Base-by-base conservation (phyloP, 2,888 invertebrate species). In the Tuberolachnus salignus region DNA sequence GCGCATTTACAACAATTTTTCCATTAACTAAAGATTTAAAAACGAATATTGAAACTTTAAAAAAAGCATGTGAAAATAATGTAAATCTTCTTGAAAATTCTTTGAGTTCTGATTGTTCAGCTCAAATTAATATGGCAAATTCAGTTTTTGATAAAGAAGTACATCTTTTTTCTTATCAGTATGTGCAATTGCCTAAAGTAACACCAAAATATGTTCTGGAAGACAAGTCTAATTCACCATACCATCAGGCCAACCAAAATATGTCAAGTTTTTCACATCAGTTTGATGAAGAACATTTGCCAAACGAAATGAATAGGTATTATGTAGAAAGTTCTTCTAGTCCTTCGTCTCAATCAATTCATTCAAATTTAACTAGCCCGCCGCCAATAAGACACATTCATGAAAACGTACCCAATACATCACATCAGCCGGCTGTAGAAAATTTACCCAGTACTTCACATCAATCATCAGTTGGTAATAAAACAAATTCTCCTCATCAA, bases 251-350 rank as follows among this genome's bases (percentile, higher is more conserved):
- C 9, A 73, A 73, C 21, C 73, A 74, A 44, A 74, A 74, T 23
- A 11, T 53, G 42, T 53, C 64, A 53, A 53, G 23, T 23, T 42
- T 42, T 23, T 53, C 53, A n/a, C 73, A 74, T 16, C 63, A 74
- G 23, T 74, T 53, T 44, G 73, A 74, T 13, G 73, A 73, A 53
- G 73, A 74, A 64, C 73, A 74, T 34, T 73, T 73, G 1, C 73
- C 73, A 4, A 73, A 53, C 44, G 73, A 74, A 44, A 1, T 64
- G 23, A 74, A 44, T 64, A 63, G 23, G 13, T 74, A 74, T 64
- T 74, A 64, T 61, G n/a, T 53, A 16, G 49, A 63, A 3, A 74
- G 44, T 44, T 53, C 63, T n/a, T 21, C 44, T 44, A 74, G 63
- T 16, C 53, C 63, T 53, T 64, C 73, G 16, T 74, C 51, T 61